These are phyloP conservation scores for Platynereis dumerilii DNA, from an alignment of 2,888 invertebrate genomes.

Conservation along the genomic window DNA sequence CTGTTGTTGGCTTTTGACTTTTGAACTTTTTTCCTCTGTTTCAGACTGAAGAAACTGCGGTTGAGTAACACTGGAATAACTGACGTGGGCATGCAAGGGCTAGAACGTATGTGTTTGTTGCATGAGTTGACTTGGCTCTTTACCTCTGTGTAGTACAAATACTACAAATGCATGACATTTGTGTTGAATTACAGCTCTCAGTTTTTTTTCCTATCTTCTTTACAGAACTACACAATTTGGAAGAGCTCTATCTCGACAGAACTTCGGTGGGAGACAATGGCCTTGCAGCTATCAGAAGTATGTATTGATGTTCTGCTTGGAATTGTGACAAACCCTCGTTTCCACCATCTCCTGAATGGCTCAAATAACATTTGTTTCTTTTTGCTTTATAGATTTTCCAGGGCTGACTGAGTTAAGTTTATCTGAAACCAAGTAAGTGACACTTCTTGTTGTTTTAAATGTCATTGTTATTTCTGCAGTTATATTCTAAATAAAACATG, in stretches of 20 bases:
- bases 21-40: constrained; percentile 21
- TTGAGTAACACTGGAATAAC: constrained; percentile 56
- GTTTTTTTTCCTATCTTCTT: not conserved
- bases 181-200: too few relatives aligned
- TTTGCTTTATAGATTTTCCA: too few relatives aligned
- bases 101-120: constrained; percentile 41
- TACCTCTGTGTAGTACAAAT: not conserved
- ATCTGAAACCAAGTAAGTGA: constrained; percentile 47
- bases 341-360: too few relatives aligned
- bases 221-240: constrained; percentile 44
- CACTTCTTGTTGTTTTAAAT: too few relatives aligned
- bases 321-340: too few relatives aligned
- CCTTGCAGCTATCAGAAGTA: constrained; percentile 45
- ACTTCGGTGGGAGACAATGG: constrained; percentile 50
- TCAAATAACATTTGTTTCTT: too few relatives aligned
- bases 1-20: too few relatives aligned
- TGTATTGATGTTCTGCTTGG: constrained; percentile 8
- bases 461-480: too few relatives aligned
- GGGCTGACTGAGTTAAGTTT: constrained; percentile 42
- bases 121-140: not conserved
- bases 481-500: too few relatives aligned
- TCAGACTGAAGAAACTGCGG: constrained; percentile 50
- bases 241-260: constrained; percentile 52
- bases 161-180: too few relatives aligned
- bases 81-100: constrained; percentile 49